Evolutionary conservation across 2,113 vertebrate genomes (phyloP).

Genomic region (Felis catus): DNA sequence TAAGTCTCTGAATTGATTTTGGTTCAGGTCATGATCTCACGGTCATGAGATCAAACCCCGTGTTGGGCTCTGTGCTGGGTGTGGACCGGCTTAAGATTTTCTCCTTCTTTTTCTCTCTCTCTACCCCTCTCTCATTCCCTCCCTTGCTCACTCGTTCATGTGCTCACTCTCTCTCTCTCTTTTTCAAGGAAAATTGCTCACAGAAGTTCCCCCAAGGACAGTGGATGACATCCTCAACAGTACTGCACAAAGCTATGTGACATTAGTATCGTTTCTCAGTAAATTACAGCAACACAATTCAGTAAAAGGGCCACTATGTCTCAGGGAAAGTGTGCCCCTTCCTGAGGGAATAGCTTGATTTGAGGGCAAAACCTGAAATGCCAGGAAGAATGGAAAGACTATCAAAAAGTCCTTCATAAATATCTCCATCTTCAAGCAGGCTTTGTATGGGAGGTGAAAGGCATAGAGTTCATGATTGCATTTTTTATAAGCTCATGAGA

Average conservation of each 20-base stretch:
- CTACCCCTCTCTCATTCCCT: too few species aligned
- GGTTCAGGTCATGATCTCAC: too few species aligned
- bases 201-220: neutral
- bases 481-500: neutral
- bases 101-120: too few species aligned
- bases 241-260: neutral
- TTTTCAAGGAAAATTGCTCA: neutral
- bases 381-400: neutral
- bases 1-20: too few species aligned
- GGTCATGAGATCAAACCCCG: too few species aligned
- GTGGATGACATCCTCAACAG: neutral
- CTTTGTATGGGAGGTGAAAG: neutral
- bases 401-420: neutral
- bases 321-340: neutral
- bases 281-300: neutral
- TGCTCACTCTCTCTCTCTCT: too few species aligned
- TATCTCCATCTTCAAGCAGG: neutral
- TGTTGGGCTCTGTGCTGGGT: too few species aligned
- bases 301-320: neutral
- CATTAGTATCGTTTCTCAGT: neutral
- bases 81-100: too few species aligned
- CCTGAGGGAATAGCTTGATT: neutral
- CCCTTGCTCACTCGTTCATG: too few species aligned
- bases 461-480: neutral
- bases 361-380: slow-evolving; percentile 1